Percentiles rank a stretch among this genome's conserved stretches.
Evolutionary conservation across 2,797 vertebrate genomes (phyloP).

Genomic region (Hippopotamyrus pictus): DNA sequence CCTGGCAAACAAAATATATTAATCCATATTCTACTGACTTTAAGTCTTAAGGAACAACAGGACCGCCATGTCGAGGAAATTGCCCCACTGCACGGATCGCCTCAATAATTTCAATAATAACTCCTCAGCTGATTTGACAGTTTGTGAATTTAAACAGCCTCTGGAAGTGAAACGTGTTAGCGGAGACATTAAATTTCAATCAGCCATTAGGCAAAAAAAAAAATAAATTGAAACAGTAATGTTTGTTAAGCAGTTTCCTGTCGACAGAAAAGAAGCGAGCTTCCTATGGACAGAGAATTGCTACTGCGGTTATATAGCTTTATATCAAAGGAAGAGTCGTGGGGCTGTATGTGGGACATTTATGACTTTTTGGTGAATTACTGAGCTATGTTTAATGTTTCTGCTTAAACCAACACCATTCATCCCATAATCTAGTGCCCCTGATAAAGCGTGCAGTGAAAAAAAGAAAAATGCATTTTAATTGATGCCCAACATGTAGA

Average conservation of each 20-base stretch:
- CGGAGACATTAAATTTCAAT: conserved; percentile 12
- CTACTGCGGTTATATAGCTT: background rate
- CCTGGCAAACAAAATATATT: conserved; percentile 13
- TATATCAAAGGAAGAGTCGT: background rate
- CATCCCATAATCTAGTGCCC: background rate
- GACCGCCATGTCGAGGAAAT: background rate
- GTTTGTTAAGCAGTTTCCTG: conserved; percentile 8
- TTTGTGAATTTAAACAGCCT: conserved; percentile 16
- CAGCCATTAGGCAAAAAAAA: background rate
- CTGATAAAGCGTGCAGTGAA: background rate
- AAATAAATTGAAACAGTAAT: conserved; percentile 7
- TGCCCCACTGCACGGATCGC: background rate
- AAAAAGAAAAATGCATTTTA: background rate
- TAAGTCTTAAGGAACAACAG: background rate
- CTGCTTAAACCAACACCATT: background rate
- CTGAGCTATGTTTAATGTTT: background rate
- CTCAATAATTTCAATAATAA: conserved; percentile 18
- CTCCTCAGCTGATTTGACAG: conserved; percentile 11
- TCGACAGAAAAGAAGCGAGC: background rate
- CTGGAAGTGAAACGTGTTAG: background rate
- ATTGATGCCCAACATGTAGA: background rate
- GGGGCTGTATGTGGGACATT: background rate
- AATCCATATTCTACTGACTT: conserved; percentile 11
- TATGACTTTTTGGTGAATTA: background rate
- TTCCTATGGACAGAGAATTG: background rate